Base-by-base conservation (phyloP, 2,113 vertebrate species). In the Mastomys coucha region DNA sequence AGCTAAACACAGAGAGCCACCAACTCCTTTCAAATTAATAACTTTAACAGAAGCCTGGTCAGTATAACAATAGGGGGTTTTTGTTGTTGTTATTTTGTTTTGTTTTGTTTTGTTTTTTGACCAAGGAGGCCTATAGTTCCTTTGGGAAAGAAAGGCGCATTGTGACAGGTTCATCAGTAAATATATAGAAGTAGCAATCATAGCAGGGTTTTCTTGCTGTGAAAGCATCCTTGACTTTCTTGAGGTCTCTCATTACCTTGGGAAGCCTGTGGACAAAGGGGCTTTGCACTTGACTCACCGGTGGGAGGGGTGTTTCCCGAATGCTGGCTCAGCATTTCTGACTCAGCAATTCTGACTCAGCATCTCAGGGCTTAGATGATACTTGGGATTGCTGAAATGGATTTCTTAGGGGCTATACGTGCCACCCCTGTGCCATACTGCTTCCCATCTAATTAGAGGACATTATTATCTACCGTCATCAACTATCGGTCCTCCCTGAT, bases 321-420 rank as follows among this genome's bases (percentile, higher is more conserved):
- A 28, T 1, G 2, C 8, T 45, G 45, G 5, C 63, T 53, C 0
- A 17, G 88, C 56, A 58, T 17, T 58, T 17, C 56, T 58, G 56
- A 58, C 16, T 58, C 56, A 45, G 45, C 53, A 53, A 53, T 53
- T 13, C 53, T 53, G 53, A 53, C 53, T 53, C 53, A 53, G 53
- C 53, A 53, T 53, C 45, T 90, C 36, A 26, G 93, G 89, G 16
- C 86, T 80, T 70, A 45, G 60, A 93, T 17, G 33, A 82, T 9
- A 73, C 92, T 72, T 63, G 33, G 2, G 45, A 5, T 45, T 45
- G 45, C 45, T 45, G 45, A 45, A 45, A 45, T 45, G 45, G 45
- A 45, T 45, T 45, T 45, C 45, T 5, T 45, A 45, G 45, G 45
- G 45, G 45, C 45, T 45, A 45, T 45, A 45, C 45, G 3, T 45